phyloP scores from a whole-genome alignment of 2,797 vertebrate genomes.

The Melopsittacus undulatus region DNA sequence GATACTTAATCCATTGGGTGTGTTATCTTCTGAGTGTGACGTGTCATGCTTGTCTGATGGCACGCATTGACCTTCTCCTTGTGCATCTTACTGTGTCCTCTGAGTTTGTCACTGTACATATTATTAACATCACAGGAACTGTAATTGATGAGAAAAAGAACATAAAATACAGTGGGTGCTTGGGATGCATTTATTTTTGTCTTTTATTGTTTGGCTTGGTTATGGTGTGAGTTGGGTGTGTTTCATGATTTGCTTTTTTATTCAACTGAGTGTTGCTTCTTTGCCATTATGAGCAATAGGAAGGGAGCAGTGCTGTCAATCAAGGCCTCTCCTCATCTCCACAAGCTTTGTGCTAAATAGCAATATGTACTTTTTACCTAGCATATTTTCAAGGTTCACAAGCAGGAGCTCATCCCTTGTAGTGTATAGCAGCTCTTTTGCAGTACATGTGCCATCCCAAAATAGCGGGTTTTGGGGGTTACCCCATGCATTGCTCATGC shows the following conservation, averaged over 20 bases:
- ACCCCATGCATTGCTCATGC: neutral
- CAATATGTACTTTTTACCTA: neutral
- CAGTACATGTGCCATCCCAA: neutral
- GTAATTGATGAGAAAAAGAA: neutral
- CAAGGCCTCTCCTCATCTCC: neutral
- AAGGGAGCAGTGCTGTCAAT: neutral
- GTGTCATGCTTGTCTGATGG: neutral
- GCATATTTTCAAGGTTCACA: neutral
- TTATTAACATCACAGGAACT: neutral
- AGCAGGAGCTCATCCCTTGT: neutral
- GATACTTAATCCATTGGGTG: neutral
- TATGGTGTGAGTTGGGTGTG: neutral
- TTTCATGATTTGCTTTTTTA: neutral
- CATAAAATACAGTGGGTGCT: neutral
- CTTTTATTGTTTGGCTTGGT: neutral
- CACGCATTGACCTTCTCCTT: conserved; percentile 13
- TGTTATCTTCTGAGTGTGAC: neutral
- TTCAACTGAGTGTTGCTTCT: neutral
- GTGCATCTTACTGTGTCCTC: neutral
- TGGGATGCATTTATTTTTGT: neutral
- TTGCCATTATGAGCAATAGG: neutral
- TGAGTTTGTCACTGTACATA: neutral
- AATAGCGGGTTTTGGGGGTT: rapidly evolving
- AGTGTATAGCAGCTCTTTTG: neutral
- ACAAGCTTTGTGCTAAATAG: neutral